These are phyloP conservation scores for Limulus polyphemus DNA, from an alignment of 2,888 invertebrate species.

Conservation along the genomic window DNA sequence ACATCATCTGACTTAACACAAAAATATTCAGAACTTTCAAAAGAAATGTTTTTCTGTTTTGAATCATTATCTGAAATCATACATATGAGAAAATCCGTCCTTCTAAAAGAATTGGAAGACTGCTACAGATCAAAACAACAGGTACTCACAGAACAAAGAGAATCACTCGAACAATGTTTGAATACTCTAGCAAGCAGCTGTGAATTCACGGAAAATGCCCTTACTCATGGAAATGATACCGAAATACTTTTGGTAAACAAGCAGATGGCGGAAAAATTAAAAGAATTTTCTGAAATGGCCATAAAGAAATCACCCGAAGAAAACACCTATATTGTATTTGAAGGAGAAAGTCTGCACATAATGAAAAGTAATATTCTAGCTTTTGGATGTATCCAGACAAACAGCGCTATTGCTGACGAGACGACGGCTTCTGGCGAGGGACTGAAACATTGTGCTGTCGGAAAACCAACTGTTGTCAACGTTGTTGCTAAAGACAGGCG, in stretches of 20 bases:
- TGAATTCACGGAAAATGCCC: conserved; percentile 40
- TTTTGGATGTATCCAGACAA: conserved; percentile 35
- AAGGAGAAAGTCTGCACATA: conserved; percentile 31
- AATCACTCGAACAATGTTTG: conserved; percentile 35
- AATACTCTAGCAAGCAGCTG: conserved; percentile 38
- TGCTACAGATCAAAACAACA: conserved; percentile 34
- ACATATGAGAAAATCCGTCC: conserved; percentile 32
- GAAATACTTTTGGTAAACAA: conserved; percentile 42
- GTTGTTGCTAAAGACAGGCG: conserved; percentile 36
- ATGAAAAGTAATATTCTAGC: conserved; percentile 31
- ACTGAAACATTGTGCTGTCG: conserved; percentile 34
- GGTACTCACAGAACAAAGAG: conserved; percentile 35
- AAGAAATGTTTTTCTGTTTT: conserved; percentile 34
- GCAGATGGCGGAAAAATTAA: conserved; percentile 29
- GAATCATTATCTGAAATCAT: conserved; percentile 33
- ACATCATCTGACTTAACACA: conserved; percentile 30
- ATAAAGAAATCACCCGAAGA: conserved; percentile 35
- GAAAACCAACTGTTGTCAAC: conserved; percentile 34
- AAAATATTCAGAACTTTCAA: conserved; percentile 30
- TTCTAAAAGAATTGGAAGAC: conserved; percentile 34
- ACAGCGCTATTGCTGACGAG: conserved; percentile 37
- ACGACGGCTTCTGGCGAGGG: conserved; percentile 38
- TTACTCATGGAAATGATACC: conserved; percentile 40
- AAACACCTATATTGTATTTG: conserved; percentile 35
- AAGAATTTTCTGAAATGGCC: conserved; percentile 31